Percentiles rank a stretch among this genome's conserved stretches.
These are phyloP conservation scores for Epsilonema sp. DNA, from an alignment of 2,888 invertebrate species.

Conservation along the genomic window DNA sequence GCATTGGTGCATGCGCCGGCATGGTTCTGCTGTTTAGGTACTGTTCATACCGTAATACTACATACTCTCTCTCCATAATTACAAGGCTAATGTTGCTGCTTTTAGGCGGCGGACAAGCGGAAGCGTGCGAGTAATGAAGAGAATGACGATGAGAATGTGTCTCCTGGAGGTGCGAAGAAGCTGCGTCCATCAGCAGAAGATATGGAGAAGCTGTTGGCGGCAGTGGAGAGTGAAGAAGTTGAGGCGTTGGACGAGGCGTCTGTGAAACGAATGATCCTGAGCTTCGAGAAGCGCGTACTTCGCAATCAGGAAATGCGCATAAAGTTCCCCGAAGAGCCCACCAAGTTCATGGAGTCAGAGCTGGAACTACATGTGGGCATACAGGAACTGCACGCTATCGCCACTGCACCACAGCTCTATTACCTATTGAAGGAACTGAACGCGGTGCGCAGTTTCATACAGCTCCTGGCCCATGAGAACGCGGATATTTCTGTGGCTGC, in stretches of 20 bases:
- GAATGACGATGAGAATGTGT: neutral
- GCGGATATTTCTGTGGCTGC: slow-evolving; percentile 69
- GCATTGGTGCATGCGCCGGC: too few species aligned
- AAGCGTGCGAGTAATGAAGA: neutral
- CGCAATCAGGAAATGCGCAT: slow-evolving; percentile 94
- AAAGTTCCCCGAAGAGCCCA: slow-evolving; percentile 56
- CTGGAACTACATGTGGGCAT: slow-evolving; percentile 67
- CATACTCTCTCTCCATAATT: too few species aligned
- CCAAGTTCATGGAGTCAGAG: slow-evolving; percentile 81
- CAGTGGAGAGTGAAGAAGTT: slow-evolving; percentile 36
- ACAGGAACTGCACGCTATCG: slow-evolving; percentile 68
- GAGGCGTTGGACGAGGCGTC: slow-evolving; percentile 67
- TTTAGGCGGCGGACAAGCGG: neutral
- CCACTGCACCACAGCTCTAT: slow-evolving; percentile 86
- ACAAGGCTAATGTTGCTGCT: too few species aligned
- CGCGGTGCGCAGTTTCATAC: slow-evolving; percentile 69
- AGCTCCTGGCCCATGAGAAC: slow-evolving; percentile 83
- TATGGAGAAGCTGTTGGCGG: slow-evolving; percentile 1
- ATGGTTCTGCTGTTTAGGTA: too few species aligned
- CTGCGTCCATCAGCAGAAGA: neutral
- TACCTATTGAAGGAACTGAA: slow-evolving; percentile 68
- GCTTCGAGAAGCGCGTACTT: slow-evolving; percentile 79
- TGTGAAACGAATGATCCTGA: slow-evolving; percentile 64
- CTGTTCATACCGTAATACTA: too few species aligned
- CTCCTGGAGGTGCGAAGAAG: neutral